Conservation (phyloP, 2,797 vertebrate species). For the Esox lucius region DNA sequence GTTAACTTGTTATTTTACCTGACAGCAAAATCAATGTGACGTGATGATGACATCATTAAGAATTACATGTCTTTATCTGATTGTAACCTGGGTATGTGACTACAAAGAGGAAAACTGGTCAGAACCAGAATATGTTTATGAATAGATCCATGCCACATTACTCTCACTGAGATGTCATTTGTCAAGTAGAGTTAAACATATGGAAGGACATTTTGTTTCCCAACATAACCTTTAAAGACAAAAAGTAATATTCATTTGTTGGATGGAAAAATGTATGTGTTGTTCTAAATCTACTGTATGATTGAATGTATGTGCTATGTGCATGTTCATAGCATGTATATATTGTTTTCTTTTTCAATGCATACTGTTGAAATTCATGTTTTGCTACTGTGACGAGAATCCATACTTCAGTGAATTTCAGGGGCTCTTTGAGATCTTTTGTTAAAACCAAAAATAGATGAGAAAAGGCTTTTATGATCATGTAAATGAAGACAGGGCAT, state of each 20-base stretch:
- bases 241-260: slow-evolving; percentile 39
- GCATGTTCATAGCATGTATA: slow-evolving; percentile 68
- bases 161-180: slow-evolving; percentile 48
- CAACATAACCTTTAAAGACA: slow-evolving; percentile 45
- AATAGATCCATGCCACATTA: not conserved
- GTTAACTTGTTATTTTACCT: not conserved
- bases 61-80: too few species aligned
- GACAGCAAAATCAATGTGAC: not conserved
- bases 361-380: slow-evolving; percentile 72
- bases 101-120: not conserved
- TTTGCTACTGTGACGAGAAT: slow-evolving; percentile 71
- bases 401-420: slow-evolving; percentile 68
- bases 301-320: slow-evolving; percentile 60
- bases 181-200: slow-evolving; percentile 54
- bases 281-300: slow-evolving; percentile 52
- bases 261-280: slow-evolving; percentile 39
- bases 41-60: not conserved
- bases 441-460: slow-evolving; percentile 56
- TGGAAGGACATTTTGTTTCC: slow-evolving; percentile 34
- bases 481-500: slow-evolving; percentile 66
- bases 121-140: not conserved
- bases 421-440: slow-evolving; percentile 51
- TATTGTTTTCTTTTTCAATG: slow-evolving; percentile 46
- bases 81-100: not conserved
- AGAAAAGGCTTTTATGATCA: slow-evolving; percentile 66